phyloP scores from a whole-genome alignment of 2,888 invertebrate genomes.

The Terebella lapidaria region DNA sequence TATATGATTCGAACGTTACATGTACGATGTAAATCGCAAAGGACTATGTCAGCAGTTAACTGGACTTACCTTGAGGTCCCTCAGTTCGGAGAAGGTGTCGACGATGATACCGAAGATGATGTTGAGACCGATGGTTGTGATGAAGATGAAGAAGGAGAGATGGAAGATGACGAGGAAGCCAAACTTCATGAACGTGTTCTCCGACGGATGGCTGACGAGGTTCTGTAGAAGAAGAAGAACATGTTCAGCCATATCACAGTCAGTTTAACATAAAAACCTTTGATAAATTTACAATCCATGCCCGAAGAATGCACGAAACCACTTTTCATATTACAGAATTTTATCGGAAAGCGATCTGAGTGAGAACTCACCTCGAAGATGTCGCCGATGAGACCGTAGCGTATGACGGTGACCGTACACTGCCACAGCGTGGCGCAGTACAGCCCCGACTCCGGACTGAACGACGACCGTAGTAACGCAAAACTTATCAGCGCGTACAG shows the following conservation, averaged over 20 bases:
- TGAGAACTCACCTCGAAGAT: constrained; percentile 34
- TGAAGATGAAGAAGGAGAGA: constrained; percentile 54
- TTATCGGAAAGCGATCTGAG: too few relatives aligned
- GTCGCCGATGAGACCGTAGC: constrained; percentile 37
- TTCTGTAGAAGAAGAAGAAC: constrained; percentile 15
- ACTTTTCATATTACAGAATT: too few relatives aligned
- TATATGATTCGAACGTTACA: not conserved
- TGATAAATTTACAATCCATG: too few relatives aligned
- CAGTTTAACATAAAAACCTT: too few relatives aligned
- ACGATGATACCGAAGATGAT: constrained; percentile 56
- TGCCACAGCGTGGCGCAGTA: constrained; percentile 37
- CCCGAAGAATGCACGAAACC: too few relatives aligned
- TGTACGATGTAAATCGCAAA: not conserved
- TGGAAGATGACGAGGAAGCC: constrained; percentile 36
- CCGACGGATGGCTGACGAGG: constrained; percentile 21
- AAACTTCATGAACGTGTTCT: constrained; percentile 29
- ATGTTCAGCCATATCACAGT: not conserved
- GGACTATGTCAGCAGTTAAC: not conserved
- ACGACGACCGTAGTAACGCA: constrained; percentile 42
- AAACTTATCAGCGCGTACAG: constrained; percentile 52
- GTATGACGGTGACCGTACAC: constrained; percentile 36
- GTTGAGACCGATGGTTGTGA: constrained; percentile 54
- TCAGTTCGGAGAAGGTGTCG: constrained; percentile 53
- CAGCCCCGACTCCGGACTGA: constrained; percentile 27
- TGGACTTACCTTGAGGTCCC: constrained; percentile 50